phyloP scores from a whole-genome alignment of 2,113 vertebrate species.

The Scolopax mira region DNA sequence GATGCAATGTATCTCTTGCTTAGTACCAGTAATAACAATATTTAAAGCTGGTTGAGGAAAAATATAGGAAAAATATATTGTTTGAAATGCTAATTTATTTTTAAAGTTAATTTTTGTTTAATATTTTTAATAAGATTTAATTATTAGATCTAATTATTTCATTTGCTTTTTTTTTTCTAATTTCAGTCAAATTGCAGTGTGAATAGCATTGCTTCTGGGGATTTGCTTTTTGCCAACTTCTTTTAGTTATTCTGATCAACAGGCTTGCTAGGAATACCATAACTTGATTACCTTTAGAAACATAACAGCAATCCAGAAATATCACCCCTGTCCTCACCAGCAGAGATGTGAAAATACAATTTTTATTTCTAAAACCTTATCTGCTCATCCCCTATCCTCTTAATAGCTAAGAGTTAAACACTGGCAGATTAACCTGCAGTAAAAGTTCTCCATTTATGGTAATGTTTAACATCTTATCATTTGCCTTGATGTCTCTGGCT shows the following conservation, averaged over 20 bases:
- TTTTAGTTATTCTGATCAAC: background rate
- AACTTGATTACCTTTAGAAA: background rate
- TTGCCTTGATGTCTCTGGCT: background rate
- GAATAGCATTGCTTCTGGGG: background rate
- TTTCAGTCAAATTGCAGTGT: background rate
- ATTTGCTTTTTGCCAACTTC: background rate
- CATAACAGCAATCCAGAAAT: background rate
- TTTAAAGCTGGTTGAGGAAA: background rate
- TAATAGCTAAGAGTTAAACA: background rate
- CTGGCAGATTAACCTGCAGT: background rate
- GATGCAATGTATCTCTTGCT: background rate
- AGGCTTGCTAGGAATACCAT: background rate
- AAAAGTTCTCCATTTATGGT: background rate
- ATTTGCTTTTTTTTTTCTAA: background rate
- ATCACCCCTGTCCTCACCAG: background rate
- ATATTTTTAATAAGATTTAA: background rate
- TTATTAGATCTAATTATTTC: background rate
- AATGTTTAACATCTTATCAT: background rate
- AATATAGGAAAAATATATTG: background rate
- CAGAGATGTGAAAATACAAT: background rate
- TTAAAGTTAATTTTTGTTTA: background rate
- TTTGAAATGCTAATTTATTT: background rate
- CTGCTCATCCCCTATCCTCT: background rate
- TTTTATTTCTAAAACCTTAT: slow-evolving; percentile 3
- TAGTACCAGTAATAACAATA: background rate